Evolutionary conservation across 2,888 invertebrate species (phyloP), one percentile per base, ranked within the genome.

Genomic region (Eristalis tenax): DNA sequence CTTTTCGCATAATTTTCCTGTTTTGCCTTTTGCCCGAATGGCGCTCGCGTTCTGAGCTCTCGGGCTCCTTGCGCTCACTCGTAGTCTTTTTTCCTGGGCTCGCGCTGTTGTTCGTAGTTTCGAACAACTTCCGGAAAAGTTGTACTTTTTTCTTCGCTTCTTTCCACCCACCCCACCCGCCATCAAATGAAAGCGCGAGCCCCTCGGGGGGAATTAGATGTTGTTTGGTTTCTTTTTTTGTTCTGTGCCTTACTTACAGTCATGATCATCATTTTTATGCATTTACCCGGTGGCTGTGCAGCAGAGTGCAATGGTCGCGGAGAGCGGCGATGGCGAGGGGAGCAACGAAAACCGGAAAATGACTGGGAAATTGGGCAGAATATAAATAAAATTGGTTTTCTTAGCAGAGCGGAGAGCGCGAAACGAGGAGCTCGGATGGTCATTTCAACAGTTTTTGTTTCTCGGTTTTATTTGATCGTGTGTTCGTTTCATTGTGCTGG

Each of bases 1-100:
- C 70, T 82, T 86, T 83, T 86, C 83, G 82, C 82, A 82, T 86
- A 86, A 86, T 86, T 86, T 86, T 86, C 82, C 82, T 82, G 78
- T 82, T 86, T 82, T 78, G 32, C 56, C 59, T 61, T 66, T 28
- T 65, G 10, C 28, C 15, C n/a, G 40, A 59, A n/a, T 4, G 15
- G 10, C 35, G 68, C 18, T 22, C 18, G 18, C 18, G 8, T n/a
- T 50, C 50, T 2, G 50, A 18, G 18, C 8, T 4, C 28, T 73
- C 18, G 4, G 66, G 26, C 28, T 73, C 59, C 22, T 71, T 71
- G 35, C 50, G 68, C 70, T 56, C n/a, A n/a, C 43, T 71, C 57
- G 70, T 78, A 76, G 68, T 32, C 10, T 32, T 40, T 76, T 81
- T 77, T 59, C 61, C 61, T 50, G 65, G 73, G 70, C 70, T n/a